Conservation (phyloP, 2,888 invertebrate genomes). For the Tillus elongatus region DNA sequence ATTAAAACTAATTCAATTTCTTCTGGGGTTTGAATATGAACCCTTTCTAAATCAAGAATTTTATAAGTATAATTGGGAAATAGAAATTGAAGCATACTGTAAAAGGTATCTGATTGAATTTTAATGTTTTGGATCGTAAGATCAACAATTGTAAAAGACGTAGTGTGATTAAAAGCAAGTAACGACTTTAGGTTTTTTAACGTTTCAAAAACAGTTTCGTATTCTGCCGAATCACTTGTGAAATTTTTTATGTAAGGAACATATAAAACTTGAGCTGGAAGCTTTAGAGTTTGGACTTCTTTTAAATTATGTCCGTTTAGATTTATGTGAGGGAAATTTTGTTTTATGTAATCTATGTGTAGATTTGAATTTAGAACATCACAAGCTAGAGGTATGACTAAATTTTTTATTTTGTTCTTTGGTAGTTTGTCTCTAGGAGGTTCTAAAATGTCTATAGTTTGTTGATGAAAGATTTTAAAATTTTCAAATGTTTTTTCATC, state of each 20-base stretch:
- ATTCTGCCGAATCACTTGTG: not conserved
- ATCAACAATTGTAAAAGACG: not conserved
- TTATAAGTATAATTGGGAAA: no score
- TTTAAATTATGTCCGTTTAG: not conserved
- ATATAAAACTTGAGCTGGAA: no score
- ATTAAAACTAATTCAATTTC: not conserved
- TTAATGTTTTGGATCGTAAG: not conserved
- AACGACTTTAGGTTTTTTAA: not conserved
- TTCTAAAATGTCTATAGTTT: not conserved
- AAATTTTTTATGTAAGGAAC: no score
- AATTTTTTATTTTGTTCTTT: not conserved
- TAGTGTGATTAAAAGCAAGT: not conserved
- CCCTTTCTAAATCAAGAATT: no score
- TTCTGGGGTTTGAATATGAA: no score
- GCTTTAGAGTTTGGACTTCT: not conserved
- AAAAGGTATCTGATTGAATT: not conserved
- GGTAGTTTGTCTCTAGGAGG: no score
- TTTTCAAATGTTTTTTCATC: conserved; percentile 7
- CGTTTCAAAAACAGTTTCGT: not conserved
- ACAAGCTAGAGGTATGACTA: not conserved
- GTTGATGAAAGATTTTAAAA: not conserved
- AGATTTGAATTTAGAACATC: not conserved
- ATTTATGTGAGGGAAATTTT: not conserved
- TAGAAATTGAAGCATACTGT: not conserved
- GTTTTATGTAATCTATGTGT: no score